phyloP scores from a whole-genome alignment of 2,113 vertebrate species.

The Sitta europaea region DNA sequence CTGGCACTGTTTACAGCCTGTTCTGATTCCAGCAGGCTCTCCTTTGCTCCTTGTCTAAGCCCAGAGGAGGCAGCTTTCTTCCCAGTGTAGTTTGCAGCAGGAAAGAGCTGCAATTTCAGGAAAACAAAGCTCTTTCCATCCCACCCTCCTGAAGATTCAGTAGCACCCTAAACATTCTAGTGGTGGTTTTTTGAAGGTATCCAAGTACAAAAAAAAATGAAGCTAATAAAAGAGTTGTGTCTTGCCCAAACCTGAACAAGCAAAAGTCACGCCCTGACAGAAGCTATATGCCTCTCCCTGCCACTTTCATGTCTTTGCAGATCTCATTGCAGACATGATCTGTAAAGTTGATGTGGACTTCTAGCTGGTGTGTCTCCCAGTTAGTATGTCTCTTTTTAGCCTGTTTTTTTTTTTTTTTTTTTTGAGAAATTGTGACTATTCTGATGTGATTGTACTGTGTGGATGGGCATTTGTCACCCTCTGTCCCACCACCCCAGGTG shows the following conservation, averaged over 20 bases:
- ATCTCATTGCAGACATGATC: background rate
- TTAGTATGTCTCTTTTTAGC: background rate
- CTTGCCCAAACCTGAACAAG: background rate
- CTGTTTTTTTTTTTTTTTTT: background rate
- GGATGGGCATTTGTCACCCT: background rate
- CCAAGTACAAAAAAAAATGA: background rate
- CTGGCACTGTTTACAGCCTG: background rate
- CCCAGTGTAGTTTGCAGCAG: background rate
- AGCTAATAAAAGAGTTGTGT: background rate
- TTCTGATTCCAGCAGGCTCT: background rate
- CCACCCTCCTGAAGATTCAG: background rate
- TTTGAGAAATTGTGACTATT: background rate
- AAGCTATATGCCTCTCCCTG: background rate
- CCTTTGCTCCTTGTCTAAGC: background rate
- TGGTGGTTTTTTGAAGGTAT: background rate
- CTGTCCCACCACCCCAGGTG: background rate
- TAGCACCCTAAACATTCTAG: background rate
- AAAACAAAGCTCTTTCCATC: background rate
- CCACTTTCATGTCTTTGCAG: background rate
- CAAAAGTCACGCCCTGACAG: background rate
- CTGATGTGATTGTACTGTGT: background rate
- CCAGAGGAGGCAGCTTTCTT: background rate
- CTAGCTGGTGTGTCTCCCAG: background rate
- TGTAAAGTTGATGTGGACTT: background rate
- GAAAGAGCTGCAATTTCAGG: background rate